Evolutionary conservation across 2,113 vertebrate species (phyloP), one percentile per base, ranked within the genome.

Genomic region (Aleadryas rufinucha): DNA sequence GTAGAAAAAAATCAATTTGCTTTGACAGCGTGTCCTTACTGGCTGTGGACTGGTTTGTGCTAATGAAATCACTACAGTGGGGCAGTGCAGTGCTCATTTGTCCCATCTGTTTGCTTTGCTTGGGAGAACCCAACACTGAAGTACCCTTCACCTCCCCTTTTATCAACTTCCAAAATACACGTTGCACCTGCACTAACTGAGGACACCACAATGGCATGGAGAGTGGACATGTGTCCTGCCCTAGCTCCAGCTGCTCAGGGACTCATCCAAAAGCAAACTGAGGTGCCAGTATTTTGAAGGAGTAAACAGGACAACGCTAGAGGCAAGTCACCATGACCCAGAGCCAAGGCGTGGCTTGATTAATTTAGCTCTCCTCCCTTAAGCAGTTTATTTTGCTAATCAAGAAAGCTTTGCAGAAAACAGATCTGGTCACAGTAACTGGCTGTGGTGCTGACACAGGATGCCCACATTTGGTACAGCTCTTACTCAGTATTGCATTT

Each of bases 171-270:
- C 27, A 59, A 89, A 84, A 66, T 7, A 28, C 31, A 37, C 0
- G 0, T 22, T 53, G 72, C 33, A 60, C 41, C 53, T 60, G 44
- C 14, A 50, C 13, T 6, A 42, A 74, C 13, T 7, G 52, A 74
- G 33, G 35, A 53, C 18, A 21, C 24, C 1, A 4, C 21, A 7
- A 16, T 6, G 52, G 21, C 81, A 42, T 1, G 2, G 52, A 20
- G 31, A 52, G 52, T 3, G 2, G 28, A 30, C 0, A 0, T 7
- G 28, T 54, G 13, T 57, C 56, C 82, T 82, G 65, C 49, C 57
- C 53, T 60, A 3, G 1, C 50, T 66, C 63, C 39, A 60, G 56
- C 47, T 41, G 49, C 74, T 1, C 3, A 63, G 33, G 30, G 37
- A 24, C 49, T 56, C 47, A n/a, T 6, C 47, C 1, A 3, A 60